Conservation (phyloP, 2,888 invertebrate species). For the Azorinus chamasolen region DNA sequence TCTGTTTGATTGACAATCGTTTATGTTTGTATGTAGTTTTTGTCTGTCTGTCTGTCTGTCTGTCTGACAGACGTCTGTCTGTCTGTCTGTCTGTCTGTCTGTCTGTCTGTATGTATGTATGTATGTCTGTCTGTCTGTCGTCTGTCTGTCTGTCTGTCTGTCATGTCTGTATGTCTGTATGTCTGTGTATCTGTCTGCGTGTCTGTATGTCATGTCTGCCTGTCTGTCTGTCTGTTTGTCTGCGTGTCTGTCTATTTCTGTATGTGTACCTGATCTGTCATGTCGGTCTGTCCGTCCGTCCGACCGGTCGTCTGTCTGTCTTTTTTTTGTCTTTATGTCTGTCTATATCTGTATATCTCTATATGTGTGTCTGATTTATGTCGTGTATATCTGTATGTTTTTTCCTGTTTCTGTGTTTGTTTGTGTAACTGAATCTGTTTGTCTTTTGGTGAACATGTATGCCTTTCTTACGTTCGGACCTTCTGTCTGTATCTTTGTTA, state of each 20-base stretch:
- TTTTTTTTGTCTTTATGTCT: neutral
- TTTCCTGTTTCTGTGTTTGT: too few species aligned
- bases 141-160: neutral
- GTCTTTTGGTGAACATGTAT: too few species aligned
- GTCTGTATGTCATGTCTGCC: too few species aligned
- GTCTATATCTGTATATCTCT: too few species aligned
- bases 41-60: constrained; percentile 27
- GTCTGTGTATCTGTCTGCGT: neutral
- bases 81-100: neutral
- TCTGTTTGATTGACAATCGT: constrained; percentile 23
- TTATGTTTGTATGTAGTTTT: constrained; percentile 1
- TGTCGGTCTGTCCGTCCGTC: neutral
- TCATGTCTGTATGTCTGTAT: neutral
- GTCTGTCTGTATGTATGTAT: too few species aligned
- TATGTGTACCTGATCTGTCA: too few species aligned
- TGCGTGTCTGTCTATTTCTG: neutral
- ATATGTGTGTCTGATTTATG: too few species aligned
- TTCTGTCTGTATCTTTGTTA: too few species aligned
- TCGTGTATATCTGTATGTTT: too few species aligned
- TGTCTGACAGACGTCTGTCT: neutral
- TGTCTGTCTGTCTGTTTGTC: too few species aligned
- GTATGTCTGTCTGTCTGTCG: neutral
- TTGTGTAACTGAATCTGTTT: too few species aligned
- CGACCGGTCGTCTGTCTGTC: neutral
- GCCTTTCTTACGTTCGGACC: too few species aligned